Evolutionary conservation across 2,888 invertebrate species (phyloP), one percentile per base, ranked within the genome.

Genomic region (Orthosia gracilis): DNA sequence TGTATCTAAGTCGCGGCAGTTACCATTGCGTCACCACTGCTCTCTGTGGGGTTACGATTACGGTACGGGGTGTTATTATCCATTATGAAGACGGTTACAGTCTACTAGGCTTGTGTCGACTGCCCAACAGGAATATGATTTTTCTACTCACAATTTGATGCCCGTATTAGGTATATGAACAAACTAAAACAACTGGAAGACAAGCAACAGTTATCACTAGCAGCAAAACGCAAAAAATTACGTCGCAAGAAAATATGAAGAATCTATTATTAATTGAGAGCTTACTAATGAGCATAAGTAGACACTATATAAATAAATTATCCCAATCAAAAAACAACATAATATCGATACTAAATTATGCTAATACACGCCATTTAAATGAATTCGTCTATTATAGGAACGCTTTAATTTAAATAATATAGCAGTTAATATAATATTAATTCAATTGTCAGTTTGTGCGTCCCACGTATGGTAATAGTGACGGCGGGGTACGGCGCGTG

Each of bases 401-500:
- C 69, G 57, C 62, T 75, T 81, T 47, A 78, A 83, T 85, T 87
- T 87, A 59, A 87, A 85, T 83, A 85, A 83, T 81, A 87, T 67
- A 82, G 67, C 82, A 82, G 76, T 78, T 87, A 87, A 71, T 84
- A 72, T 81, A 73, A 88, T 88, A 90, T 91, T 91, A 91, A 92
- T 92, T 91, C 92, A 91, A 92, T 92, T 91, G 91, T 85, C 85
- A 78, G 85, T 89, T 68, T 84, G 83, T 89, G 64, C 91, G 75
- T 79, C 93, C 93, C 92, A 93, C 94, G 93, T 92, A 90, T 91
- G 91, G 87, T 91, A 91, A 91, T 91, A 76, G 86, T 84, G 87
- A 89, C 90, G 89, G 89, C 89, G 86, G 89, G 87, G 82, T 86
- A 83, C 80, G 73, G 84, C 83, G 88, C 83, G 87, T 83, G 87